A percentile compares a stretch with the other conserved stretches of the same genome.
Conservation (phyloP, 2,113 vertebrate genomes). For the Apteryx owenii region DNA sequence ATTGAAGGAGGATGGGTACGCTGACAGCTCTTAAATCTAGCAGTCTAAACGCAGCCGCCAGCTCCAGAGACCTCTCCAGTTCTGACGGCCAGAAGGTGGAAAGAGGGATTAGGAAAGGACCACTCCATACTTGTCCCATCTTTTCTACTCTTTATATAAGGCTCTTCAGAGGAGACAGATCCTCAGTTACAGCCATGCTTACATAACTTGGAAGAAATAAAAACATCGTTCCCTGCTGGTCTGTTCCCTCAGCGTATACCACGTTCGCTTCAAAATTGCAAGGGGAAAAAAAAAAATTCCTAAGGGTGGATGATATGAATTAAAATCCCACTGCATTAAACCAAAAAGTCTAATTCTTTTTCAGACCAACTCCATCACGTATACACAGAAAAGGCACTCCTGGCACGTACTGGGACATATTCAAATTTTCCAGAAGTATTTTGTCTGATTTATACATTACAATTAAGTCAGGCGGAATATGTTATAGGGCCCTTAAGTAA, state of each 20-base stretch:
- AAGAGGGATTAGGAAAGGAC: neutral
- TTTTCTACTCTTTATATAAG: neutral
- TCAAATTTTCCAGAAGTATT: neutral
- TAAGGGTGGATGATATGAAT: neutral
- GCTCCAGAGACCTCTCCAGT: neutral
- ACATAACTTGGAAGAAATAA: neutral
- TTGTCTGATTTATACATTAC: neutral
- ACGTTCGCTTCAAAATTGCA: neutral
- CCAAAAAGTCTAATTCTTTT: neutral
- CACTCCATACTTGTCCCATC: neutral
- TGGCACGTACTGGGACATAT: neutral
- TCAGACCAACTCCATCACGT: neutral
- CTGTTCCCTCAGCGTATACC: neutral
- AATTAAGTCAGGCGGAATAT: neutral
- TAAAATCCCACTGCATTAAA: neutral
- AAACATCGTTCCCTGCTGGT: neutral
- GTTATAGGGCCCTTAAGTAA: neutral
- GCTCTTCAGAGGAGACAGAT: neutral
- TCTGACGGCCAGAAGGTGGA: neutral
- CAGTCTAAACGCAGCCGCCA: rapidly evolving
- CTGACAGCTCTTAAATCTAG: neutral
- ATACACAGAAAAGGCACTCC: neutral
- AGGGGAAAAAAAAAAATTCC: neutral
- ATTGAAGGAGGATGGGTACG: neutral
- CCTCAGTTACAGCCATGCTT: neutral